Evolutionary conservation across 2,888 invertebrate genomes (phyloP), one percentile per base, ranked within the genome.

Genomic region (Limnephilus marmoratus): DNA sequence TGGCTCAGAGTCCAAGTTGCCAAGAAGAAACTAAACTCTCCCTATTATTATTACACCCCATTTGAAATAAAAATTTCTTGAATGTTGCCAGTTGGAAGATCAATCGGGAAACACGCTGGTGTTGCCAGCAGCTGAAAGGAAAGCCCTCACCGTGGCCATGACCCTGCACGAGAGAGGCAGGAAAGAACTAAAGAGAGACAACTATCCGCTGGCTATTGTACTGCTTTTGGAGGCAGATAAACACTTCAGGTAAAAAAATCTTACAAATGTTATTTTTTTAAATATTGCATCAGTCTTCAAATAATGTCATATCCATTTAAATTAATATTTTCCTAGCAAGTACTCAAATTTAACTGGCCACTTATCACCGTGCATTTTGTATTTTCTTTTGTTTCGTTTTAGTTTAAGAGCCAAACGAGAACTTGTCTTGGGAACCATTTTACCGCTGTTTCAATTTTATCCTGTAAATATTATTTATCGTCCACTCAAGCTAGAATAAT

Each of bases 101-200:
- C 98, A 98, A 94, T 97, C 97, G 15, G 98, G 98, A 0, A 97
- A 97, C 94, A 95, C 97, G 0, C 96, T 98, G 5, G 96, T 97
- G 89, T 95, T 98, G 45, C 98, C 98, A 0, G 95, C 96, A 0
- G 96, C 96, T 0, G 98, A 98, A 94, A 97, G 96, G 91, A 96
- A 97, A 94, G 96, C 98, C 0, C 95, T 98, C 2, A 96, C 98
- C 93, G 96, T 98, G 90, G 98, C 98, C 0, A 97, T 98, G 96
- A 97, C 98, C 7, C 95, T 98, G 86, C 98, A 98, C 95, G 98
- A 98, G 95, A 98, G 98, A 92, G 98, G 98, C 0, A 96, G 97
- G 29, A 96, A 97, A 1, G 97, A 97, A 0, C 95, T 98, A 94
- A 97, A 97, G 94, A 95, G 95, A 15, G 96, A 97, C 92, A 97